Evolutionary conservation across 2,888 invertebrate species (phyloP).

Genomic region (Monoplex corrugatus): DNA sequence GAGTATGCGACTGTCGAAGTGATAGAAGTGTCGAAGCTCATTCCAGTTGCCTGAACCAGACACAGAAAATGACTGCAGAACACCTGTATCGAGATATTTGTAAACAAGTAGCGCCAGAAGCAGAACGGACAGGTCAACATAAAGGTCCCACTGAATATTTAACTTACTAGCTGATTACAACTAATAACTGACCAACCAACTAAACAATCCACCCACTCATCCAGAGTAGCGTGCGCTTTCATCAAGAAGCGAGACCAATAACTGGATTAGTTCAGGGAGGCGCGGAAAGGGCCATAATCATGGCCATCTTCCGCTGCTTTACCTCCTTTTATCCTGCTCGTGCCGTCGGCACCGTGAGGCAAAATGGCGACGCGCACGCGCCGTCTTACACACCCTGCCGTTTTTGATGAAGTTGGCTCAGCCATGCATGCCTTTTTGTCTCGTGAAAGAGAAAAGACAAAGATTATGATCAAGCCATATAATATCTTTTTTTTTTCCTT

Average conservation of each 20-base stretch:
- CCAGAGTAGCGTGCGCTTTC: neutral
- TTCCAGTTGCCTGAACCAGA: no score
- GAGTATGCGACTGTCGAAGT: no score
- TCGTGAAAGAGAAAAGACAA: no score
- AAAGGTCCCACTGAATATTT: neutral
- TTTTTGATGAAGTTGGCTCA: neutral
- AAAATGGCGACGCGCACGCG: neutral
- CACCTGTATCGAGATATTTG: no score
- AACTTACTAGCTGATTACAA: neutral
- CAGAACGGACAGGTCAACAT: neutral
- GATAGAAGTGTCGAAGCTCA: no score
- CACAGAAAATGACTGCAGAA: no score
- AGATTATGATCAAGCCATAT: no score
- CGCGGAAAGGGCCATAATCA: neutral
- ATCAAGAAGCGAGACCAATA: neutral
- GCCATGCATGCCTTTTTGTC: neutral
- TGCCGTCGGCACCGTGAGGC: neutral
- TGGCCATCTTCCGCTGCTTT: neutral
- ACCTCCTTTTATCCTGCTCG: constrained; percentile 11
- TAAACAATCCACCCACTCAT: no score
- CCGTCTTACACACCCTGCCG: no score
- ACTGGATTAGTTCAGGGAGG: constrained; percentile 9
- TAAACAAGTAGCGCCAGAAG: no score
- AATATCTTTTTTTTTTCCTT: neutral
- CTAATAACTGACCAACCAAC: neutral